Evolutionary conservation across 2,888 invertebrate species (phyloP).

Genomic region (Zonitis immaculata): DNA sequence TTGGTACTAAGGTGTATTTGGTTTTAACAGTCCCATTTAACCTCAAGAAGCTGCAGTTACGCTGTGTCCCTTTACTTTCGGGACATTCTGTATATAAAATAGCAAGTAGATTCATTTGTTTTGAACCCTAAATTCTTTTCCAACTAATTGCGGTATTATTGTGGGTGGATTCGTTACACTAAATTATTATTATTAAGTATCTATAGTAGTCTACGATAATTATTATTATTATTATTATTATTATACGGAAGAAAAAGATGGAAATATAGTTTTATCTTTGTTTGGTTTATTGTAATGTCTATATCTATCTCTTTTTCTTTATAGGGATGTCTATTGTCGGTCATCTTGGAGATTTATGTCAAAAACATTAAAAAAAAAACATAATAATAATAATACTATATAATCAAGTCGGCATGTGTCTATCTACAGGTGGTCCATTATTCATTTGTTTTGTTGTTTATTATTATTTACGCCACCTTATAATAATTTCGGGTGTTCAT

Average conservation of each 20-base stretch:
- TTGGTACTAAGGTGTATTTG: too few relatives aligned
- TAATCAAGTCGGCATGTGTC: conserved; percentile 21
- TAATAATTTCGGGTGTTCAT: neutral
- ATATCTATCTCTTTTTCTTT: too few relatives aligned
- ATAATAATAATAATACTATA: neutral
- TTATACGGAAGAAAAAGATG: too few relatives aligned
- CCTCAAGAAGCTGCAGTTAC: neutral
- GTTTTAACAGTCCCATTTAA: too few relatives aligned
- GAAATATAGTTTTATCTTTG: too few relatives aligned
- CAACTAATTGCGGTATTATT: neutral
- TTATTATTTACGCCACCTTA: neutral
- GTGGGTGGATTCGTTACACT: neutral
- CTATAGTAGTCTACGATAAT: too few relatives aligned
- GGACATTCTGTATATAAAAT: neutral
- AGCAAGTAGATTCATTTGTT: neutral
- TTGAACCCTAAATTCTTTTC: too few relatives aligned
- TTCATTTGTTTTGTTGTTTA: conserved; percentile 3
- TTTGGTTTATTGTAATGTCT: too few relatives aligned
- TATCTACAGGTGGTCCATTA: conserved; percentile 23
- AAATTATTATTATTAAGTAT: neutral
- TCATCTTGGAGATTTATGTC: too few relatives aligned
- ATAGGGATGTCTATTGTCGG: neutral
- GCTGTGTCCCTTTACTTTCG: too few relatives aligned
- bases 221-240: neutral
- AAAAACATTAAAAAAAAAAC: too few relatives aligned